Percentiles rank a stretch among this genome's conserved stretches.
Evolutionary conservation across 2,797 vertebrate species (phyloP).

Genomic region (Smutsia gigantea): DNA sequence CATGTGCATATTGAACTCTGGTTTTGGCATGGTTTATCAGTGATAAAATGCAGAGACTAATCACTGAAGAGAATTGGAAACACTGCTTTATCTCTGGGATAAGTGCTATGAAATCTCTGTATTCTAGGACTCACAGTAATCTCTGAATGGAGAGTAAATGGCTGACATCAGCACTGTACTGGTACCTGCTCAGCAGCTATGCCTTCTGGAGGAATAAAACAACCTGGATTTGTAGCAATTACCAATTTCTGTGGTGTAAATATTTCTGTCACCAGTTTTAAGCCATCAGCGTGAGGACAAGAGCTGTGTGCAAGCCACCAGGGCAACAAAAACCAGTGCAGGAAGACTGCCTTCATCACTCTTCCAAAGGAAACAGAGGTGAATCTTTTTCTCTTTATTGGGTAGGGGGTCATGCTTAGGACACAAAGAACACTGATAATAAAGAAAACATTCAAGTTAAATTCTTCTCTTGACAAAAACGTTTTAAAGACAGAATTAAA

Average conservation of each 20-base stretch:
- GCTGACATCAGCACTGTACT: background rate
- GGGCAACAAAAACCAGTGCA: background rate
- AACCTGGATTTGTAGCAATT: background rate
- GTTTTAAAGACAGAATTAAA: background rate
- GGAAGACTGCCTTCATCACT: background rate
- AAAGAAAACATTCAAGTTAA: background rate
- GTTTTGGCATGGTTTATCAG: background rate
- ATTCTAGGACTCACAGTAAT: background rate
- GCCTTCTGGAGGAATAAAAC: background rate
- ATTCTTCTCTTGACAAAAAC: background rate
- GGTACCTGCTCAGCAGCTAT: background rate
- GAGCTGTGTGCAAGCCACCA: no score
- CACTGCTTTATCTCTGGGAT: background rate
- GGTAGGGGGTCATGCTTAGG: background rate
- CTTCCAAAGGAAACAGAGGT: background rate
- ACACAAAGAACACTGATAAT: background rate
- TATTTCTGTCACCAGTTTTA: background rate
- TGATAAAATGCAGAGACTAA: background rate
- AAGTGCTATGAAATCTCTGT: background rate
- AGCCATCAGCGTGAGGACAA: background rate
- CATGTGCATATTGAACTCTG: background rate
- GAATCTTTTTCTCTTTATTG: background rate
- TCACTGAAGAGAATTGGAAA: background rate
- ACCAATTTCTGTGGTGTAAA: background rate
- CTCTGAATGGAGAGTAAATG: background rate